A percentile compares a stretch with the other conserved stretches of the same genome.
These are phyloP conservation scores for Trichopria drosophilae DNA, from an alignment of 2,888 invertebrate species.

Conservation along the genomic window DNA sequence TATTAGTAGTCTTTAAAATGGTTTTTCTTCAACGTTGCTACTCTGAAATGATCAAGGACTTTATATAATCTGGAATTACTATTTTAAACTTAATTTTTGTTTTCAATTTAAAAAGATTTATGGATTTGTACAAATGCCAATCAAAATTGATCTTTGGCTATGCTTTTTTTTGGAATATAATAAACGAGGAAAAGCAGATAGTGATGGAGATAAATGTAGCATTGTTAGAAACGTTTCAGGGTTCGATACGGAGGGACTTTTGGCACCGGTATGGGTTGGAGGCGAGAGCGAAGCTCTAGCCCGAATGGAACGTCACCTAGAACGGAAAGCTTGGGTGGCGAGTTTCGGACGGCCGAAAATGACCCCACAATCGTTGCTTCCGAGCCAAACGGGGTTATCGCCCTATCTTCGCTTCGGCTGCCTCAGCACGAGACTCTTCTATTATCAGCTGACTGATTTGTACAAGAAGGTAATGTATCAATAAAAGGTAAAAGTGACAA, in stretches of 20 bases:
- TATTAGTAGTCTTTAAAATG: too few species aligned
- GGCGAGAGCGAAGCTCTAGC: slow-evolving; percentile 76
- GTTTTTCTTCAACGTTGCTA: too few species aligned
- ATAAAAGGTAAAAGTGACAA: too few species aligned
- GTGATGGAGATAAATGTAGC: too few species aligned
- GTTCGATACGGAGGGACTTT: slow-evolving; percentile 75
- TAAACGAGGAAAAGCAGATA: too few species aligned
- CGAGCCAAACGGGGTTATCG: slow-evolving; percentile 81
- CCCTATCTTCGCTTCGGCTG: slow-evolving; percentile 87
- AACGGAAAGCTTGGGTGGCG: slow-evolving; percentile 87
- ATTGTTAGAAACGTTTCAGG: slow-evolving; percentile 61
- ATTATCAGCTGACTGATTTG: slow-evolving; percentile 74
- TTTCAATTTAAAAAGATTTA: too few species aligned
- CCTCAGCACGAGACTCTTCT: slow-evolving; percentile 80
- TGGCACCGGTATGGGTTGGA: slow-evolving; percentile 76
- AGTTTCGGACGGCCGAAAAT: slow-evolving; percentile 86
- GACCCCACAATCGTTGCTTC: slow-evolving; percentile 82
- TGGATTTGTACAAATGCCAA: too few species aligned
- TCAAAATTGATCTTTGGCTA: too few species aligned
- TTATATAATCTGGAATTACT: too few species aligned
- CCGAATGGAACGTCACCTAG: slow-evolving; percentile 76
- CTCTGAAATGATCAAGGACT: too few species aligned
- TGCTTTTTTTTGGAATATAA: too few species aligned
- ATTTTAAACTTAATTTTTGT: too few species aligned
- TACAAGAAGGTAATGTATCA: slow-evolving; percentile 66